Evolutionary conservation across 2,888 invertebrate species (phyloP), one percentile per base, ranked within the genome.

Genomic region (Eupithecia vulgata): DNA sequence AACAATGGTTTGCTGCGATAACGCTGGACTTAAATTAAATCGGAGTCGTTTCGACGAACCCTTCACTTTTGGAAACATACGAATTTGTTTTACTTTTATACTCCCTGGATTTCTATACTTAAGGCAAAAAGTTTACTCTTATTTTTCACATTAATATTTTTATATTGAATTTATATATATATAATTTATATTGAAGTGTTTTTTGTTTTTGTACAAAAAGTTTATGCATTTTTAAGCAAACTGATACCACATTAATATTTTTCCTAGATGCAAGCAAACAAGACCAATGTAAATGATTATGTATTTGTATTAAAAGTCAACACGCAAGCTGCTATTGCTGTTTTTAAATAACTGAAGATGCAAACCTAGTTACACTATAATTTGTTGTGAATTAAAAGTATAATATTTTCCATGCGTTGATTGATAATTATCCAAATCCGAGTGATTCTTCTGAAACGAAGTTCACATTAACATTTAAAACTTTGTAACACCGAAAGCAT

Each of bases 21-120:
- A 92, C 93, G 86, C 86, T 82, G 87, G 92, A 91, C 92, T 92
- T 93, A 93, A 94, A 93, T 94, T 93, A 94, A 93, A 94, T 91
- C 93, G 88, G 88, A 88, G 90, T 87, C 87, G 91, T 91, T 93
- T 90, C 90, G 87, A 89, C 88, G 86, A 92, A 93, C 93, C 93
- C 93, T 93, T 94, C 90, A 90, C 81, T 85, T 72, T 82, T 81
- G 84, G 72, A 83, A 84, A 88, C 87, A 82, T 76, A 90, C 87
- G 86, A 82, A 67, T 0, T 1, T 4, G 5, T 5, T 77, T 71
- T 79, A 40, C 45, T 65, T n/a, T n/a, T 35, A 17, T 3, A 10
- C n/a, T 62, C 72, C 64, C 64, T 7, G 42, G 12, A 45, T 62
- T 10, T 37, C 37, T 25, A 30, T 7, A 25, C 30, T 7, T 5